These are phyloP conservation scores for Otus sunia DNA, from an alignment of 2,113 vertebrate species.

Conservation along the genomic window DNA sequence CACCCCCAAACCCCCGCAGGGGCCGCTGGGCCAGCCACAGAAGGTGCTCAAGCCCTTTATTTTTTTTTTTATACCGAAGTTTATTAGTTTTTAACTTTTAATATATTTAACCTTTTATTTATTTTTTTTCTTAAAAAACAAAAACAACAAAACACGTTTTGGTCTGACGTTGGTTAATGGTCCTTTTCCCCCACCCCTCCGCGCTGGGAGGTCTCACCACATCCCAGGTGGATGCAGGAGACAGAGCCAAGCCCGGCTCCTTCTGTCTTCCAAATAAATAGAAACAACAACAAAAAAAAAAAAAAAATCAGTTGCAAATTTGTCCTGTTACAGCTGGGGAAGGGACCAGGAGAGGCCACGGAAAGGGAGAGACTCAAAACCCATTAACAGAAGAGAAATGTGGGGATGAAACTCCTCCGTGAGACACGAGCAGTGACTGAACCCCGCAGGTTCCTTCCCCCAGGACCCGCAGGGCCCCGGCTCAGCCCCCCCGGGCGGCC, in stretches of 20 bases:
- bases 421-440: background rate
- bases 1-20: accelerated
- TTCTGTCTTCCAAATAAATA: constrained; percentile 61
- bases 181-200: constrained; percentile 65
- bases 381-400: background rate
- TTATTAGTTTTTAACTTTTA: constrained; percentile 73
- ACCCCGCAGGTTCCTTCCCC: background rate
- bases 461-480: background rate
- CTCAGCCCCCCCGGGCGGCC: background rate
- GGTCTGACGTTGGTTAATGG: constrained; percentile 71
- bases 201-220: background rate
- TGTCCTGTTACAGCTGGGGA: background rate
- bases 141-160: constrained; percentile 67
- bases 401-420: background rate
- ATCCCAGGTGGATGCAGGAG: background rate
- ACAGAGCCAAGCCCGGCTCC: background rate
- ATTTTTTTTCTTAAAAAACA: background rate
- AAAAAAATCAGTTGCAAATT: constrained; percentile 39
- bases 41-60: background rate
- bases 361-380: background rate
- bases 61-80: constrained; percentile 47
- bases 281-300: constrained; percentile 24
- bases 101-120: constrained; percentile 70
- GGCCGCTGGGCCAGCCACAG: background rate
- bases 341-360: background rate